Evolutionary conservation across 2,797 vertebrate genomes (phyloP), one percentile per base, ranked within the genome.

Genomic region (Streptopelia turtur): DNA sequence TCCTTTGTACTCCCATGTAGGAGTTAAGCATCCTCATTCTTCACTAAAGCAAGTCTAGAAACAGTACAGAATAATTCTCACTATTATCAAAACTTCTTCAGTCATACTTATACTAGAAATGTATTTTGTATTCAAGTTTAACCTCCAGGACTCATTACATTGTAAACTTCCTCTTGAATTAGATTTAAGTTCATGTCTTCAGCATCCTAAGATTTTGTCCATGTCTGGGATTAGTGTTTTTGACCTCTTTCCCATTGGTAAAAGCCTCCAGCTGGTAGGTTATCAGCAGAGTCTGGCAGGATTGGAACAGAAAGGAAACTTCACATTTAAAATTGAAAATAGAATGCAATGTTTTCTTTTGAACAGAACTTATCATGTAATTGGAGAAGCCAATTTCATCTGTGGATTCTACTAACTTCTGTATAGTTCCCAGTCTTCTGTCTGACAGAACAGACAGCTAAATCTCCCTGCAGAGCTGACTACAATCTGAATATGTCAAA

Each of bases 401-500:
- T 69, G 31, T 75, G 30, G 35, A 55, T 93, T 87, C 82, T 72
- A 33, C 39, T 93, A 92, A 70, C 50, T 91, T 90, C 64, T 11
- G 3, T 57, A 56, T 5, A 71, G 50, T 45, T 81, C 56, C 55
- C 33, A 76, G 41, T 70, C 43, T 91, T 93, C 77, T 6, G 2
- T 64, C 47, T 92, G 83, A 93, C 74, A 94, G 66, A 64, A 91
- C 0, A 95, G 90, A 94, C 64, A 93, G 83, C 10, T 96, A 63
- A 93, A 90, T 83, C 71, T 93, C 94, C 71, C 71, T 60, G 30
- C 71, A 93, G 89, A 96, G 65, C 35, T 56, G 74, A 22, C 74
- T 94, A 61, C 49, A 85, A 82, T 96, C 83, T 92, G 94, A 95
- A 82, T 77, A 68, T 66, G 66, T 87, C 82, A 92, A 93, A 93